These are phyloP conservation scores for Cosmia trapezina DNA, from an alignment of 2,888 invertebrate species.

Conservation along the genomic window DNA sequence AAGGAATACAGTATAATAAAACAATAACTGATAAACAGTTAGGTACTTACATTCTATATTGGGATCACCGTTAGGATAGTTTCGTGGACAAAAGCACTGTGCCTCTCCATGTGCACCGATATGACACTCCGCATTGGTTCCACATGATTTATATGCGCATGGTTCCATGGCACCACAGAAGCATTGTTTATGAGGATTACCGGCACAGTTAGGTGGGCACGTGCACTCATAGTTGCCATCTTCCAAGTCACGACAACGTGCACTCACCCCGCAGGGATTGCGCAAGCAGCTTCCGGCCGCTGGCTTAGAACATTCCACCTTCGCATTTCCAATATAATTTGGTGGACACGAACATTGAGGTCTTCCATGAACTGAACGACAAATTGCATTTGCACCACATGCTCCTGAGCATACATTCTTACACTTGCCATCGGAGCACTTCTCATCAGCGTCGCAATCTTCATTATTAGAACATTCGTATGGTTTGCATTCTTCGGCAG, in stretches of 20 bases:
- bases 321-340: constrained; percentile 95
- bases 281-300: constrained; percentile 93
- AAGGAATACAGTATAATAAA: constrained; percentile 20
- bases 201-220: constrained; percentile 94
- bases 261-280: constrained; percentile 96
- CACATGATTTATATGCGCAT: constrained; percentile 95
- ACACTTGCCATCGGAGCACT: constrained; percentile 93
- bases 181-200: constrained; percentile 95
- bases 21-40: constrained; percentile 47
- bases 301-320: constrained; percentile 93
- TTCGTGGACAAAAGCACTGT: constrained; percentile 96
- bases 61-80: constrained; percentile 96
- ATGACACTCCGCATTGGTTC: constrained; percentile 95
- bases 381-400: constrained; percentile 96
- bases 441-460: constrained; percentile 95
- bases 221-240: constrained; percentile 95
- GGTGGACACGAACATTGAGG: constrained; percentile 96
- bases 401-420: constrained; percentile 95
- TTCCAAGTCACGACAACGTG: constrained; percentile 94
- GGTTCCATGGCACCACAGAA: constrained; percentile 94
- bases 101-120: constrained; percentile 92
- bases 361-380: constrained; percentile 93
- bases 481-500: constrained; percentile 93
- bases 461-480: constrained; percentile 94
- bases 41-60: constrained; percentile 96